Evolutionary conservation across 2,888 invertebrate species (phyloP).

Genomic region (Anarsia innoxiella): DNA sequence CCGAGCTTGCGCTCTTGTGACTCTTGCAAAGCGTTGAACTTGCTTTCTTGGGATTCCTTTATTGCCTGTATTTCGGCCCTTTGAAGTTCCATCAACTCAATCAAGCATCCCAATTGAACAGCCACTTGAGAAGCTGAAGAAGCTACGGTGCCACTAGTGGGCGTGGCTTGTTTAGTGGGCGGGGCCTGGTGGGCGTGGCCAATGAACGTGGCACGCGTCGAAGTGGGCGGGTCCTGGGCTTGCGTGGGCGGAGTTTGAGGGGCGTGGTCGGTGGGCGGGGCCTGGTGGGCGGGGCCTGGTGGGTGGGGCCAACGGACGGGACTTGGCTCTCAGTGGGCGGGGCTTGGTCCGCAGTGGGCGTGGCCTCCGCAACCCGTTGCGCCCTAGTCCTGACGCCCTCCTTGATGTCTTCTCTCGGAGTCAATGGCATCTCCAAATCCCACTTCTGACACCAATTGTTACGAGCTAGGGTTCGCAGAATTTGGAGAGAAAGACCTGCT

Average conservation of each 20-base stretch:
- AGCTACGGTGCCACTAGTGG: neutral
- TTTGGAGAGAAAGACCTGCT: neutral
- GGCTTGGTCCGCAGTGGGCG: neutral
- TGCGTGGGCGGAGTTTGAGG: neutral
- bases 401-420: neutral
- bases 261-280: neutral
- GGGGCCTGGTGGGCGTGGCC: neutral
- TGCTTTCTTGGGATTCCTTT: too few species aligned
- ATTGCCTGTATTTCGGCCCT: too few species aligned
- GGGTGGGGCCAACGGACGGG: neutral
- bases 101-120: too few species aligned
- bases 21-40: too few species aligned
- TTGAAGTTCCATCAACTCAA: too few species aligned
- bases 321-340: neutral
- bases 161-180: neutral
- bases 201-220: neutral
- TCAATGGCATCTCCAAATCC: neutral
- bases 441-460: neutral
- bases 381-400: neutral
- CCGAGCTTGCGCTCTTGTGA: too few species aligned
- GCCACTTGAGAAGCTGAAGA: neutral
- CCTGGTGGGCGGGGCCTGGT: neutral
- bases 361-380: neutral
- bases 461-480: neutral
- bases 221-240: neutral